These are phyloP conservation scores for Sebastes minor DNA, from an alignment of 2,797 vertebrate genomes.

Conservation along the genomic window DNA sequence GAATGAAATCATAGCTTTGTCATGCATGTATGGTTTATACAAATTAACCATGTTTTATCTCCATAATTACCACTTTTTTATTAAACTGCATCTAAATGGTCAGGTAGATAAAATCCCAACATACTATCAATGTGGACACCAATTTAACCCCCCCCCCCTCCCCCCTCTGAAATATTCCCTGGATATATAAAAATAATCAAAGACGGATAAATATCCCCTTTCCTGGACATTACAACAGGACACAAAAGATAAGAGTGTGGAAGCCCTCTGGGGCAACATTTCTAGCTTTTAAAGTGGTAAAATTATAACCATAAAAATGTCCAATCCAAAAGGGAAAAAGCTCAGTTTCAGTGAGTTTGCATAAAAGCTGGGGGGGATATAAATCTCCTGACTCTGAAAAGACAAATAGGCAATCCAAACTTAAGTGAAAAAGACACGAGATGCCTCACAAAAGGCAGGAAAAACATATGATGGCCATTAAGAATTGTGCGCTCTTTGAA, in stretches of 20 bases:
- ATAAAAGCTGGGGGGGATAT: slow-evolving; percentile 92
- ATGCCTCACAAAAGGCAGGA: slow-evolving; percentile 67
- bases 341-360: slow-evolving; percentile 92
- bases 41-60: no score
- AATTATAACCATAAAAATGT: slow-evolving; percentile 94
- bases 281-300: slow-evolving; percentile 89
- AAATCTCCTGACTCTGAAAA: slow-evolving; percentile 88
- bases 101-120: slow-evolving; percentile 32
- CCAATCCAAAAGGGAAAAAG: slow-evolving; percentile 89
- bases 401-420: slow-evolving; percentile 87
- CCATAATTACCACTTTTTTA: no score
- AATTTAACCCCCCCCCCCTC: slow-evolving; percentile 18
- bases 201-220: slow-evolving; percentile 84
- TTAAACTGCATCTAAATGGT: not conserved
- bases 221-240: slow-evolving; percentile 85
- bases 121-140: slow-evolving; percentile 48
- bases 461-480: slow-evolving; percentile 50
- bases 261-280: slow-evolving; percentile 86
- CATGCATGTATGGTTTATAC: no score
- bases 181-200: slow-evolving; percentile 58
- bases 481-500: slow-evolving; percentile 39
- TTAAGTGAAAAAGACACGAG: slow-evolving; percentile 73
- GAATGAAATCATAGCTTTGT: no score
- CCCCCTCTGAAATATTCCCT: slow-evolving; percentile 60
- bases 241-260: slow-evolving; percentile 80